Evolutionary conservation across 2,888 invertebrate species (phyloP), one percentile per base, ranked within the genome.

Genomic region (Agriopis marginaria): DNA sequence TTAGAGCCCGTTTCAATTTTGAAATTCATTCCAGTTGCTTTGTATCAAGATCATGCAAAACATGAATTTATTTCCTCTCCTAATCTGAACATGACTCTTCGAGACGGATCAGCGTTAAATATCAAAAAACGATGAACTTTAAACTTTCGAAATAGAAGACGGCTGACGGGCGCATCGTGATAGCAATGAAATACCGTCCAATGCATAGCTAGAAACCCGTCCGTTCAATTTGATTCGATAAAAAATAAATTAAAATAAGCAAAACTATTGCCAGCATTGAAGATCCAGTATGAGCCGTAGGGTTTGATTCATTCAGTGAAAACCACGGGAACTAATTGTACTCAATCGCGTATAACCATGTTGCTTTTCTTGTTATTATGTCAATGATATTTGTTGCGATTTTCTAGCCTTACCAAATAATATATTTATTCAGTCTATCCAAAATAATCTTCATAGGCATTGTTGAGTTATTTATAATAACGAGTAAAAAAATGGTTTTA

Each of bases 171-270:
- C 84, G 81, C 83, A 89, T 89, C 91, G 82, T 85, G 89, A 91
- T 89, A 84, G 84, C 80, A 82, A 79, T 79, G 81, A 82, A 87
- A 87, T 86, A 82, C 79, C 82, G 79, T 71, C 79, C 76, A 84
- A 83, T 85, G 85, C 86, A 89, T 86, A 86, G 85, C 86, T 86
- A 86, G 86, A 85, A 90, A 89, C 86, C 85, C 87, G 89, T 89
- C 87, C 86, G 82, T 90, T 89, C 89, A 89, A 92, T 91, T 89
- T 88, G 87, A 88, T 84, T 82, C 84, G 90, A 92, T 93, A 94
- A 93, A 93, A 93, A 94, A 93, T 87, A 92, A 94, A 93, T 93
- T 93, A 93, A 93, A 92, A 89, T 90, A 91, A 89, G 84, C 86
- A 84, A 84, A 85, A 80, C 82, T 81, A 65, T 42, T 53, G 45